A percentile compares a stretch with the other conserved stretches of the same genome.
Conservation (phyloP, 2,888 invertebrate genomes). For the Torymus auratus region DNA sequence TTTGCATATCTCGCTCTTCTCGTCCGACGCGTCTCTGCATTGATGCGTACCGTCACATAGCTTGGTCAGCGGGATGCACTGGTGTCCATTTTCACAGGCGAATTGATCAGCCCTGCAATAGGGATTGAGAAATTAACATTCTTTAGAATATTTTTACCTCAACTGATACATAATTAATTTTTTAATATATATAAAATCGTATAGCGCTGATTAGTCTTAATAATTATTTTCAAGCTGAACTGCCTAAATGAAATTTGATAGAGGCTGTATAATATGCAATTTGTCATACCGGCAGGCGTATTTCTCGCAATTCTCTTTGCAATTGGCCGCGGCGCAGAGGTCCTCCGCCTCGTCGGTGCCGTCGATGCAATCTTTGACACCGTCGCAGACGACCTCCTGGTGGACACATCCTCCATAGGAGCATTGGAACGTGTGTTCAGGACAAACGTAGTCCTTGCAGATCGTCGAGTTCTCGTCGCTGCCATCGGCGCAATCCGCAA, state of each 20-base stretch:
- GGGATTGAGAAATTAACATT: neutral
- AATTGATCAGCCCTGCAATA: conserved; percentile 63
- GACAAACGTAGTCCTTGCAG: conserved; percentile 66
- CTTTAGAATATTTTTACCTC: neutral
- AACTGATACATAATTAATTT: no score
- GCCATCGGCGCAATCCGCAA: conserved; percentile 65
- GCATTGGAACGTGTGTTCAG: conserved; percentile 64
- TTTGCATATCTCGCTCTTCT: conserved; percentile 61
- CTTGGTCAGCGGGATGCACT: conserved; percentile 62
- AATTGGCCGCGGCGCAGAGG: conserved; percentile 62
- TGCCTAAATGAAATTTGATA: neutral
- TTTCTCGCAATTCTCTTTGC: conserved; percentile 61
- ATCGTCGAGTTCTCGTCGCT: conserved; percentile 64
- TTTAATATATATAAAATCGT: no score
- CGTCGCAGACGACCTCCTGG: conserved; percentile 67
- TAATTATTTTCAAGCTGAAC: no score
- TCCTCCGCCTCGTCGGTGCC: conserved; percentile 65
- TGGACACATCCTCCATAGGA: conserved; percentile 67
- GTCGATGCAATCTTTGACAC: conserved; percentile 66
- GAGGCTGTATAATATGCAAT: neutral
- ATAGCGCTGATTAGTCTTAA: no score
- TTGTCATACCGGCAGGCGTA: conserved; percentile 62
- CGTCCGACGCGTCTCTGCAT: conserved; percentile 67
- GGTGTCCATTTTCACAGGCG: conserved; percentile 61
- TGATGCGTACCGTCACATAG: conserved; percentile 67